These are phyloP conservation scores for Tachysurus fulvidraco DNA, from an alignment of 2,113 vertebrate species.

Conservation along the genomic window DNA sequence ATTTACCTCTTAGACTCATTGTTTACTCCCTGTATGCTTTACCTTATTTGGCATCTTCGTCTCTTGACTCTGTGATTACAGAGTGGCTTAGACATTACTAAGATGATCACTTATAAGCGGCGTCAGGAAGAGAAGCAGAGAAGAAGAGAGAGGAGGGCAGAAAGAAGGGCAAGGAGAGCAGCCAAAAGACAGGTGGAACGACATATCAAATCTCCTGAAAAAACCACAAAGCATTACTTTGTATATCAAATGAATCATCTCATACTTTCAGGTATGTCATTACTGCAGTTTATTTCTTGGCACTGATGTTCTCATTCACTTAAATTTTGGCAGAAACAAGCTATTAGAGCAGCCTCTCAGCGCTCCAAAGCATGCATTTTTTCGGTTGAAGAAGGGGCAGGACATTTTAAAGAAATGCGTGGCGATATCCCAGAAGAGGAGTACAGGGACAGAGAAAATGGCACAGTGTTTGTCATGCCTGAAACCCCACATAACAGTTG, in stretches of 20 bases:
- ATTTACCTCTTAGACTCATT: neutral
- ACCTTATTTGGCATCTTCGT: neutral
- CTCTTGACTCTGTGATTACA: slow-evolving; percentile 57
- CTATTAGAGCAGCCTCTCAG: slow-evolving; percentile 51
- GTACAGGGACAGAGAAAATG: slow-evolving; percentile 63
- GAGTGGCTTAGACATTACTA: slow-evolving; percentile 85
- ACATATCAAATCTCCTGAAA: neutral
- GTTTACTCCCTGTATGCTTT: neutral
- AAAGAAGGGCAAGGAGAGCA: slow-evolving; percentile 75
- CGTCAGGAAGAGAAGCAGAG: slow-evolving; percentile 82
- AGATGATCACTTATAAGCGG: slow-evolving; percentile 85
- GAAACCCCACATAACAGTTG: slow-evolving; percentile 62
- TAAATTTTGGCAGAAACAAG: slow-evolving; percentile 54
- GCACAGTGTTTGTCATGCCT: slow-evolving; percentile 75
- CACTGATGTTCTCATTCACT: neutral
- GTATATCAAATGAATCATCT: neutral
- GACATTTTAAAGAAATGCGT: slow-evolving; percentile 51
- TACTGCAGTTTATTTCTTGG: neutral
- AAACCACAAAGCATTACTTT: neutral
- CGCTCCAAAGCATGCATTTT: slow-evolving; percentile 49
- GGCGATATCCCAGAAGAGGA: slow-evolving; percentile 49
- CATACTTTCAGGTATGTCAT: neutral
- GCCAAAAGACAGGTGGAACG: slow-evolving; percentile 68
- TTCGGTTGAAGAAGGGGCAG: slow-evolving; percentile 65
- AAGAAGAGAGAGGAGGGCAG: slow-evolving; percentile 73